phyloP scores from a whole-genome alignment of 2,797 vertebrate species.

The Sebastes steindachneri region DNA sequence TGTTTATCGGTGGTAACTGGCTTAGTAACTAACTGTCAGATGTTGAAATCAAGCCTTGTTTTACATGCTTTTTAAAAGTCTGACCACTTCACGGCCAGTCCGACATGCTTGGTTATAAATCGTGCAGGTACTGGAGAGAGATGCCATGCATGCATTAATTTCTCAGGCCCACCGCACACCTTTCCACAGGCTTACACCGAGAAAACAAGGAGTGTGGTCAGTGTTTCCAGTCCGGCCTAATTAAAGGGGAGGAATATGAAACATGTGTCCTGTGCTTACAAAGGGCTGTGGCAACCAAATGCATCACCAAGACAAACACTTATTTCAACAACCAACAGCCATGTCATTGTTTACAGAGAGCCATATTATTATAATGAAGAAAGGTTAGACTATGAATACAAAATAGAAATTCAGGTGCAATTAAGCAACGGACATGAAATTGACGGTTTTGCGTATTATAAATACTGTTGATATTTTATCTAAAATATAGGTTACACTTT shows the following conservation, averaged over 20 bases:
- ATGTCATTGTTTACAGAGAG: slow-evolving; percentile 55
- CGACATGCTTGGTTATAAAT: slow-evolving; percentile 74
- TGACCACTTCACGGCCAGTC: slow-evolving; percentile 63
- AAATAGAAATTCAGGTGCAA: neutral
- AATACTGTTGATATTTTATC: neutral
- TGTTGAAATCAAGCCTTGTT: slow-evolving; percentile 68
- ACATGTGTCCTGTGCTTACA: slow-evolving; percentile 72
- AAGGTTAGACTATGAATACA: neutral
- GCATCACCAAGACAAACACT: slow-evolving; percentile 70
- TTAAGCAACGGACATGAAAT: neutral
- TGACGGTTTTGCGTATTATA: neutral
- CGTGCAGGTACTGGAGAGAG: slow-evolving; percentile 67
- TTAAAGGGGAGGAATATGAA: slow-evolving; percentile 75
- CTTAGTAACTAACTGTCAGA: slow-evolving; percentile 69
- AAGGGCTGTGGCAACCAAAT: slow-evolving; percentile 62
- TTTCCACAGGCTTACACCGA: slow-evolving; percentile 63
- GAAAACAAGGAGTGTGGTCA: slow-evolving; percentile 71
- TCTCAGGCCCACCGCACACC: slow-evolving; percentile 71
- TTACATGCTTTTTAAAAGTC: slow-evolving; percentile 66
- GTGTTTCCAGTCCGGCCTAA: slow-evolving; percentile 80
- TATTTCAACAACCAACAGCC: slow-evolving; percentile 58
- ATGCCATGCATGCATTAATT: slow-evolving; percentile 75
- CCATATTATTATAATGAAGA: neutral
- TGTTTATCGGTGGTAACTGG: slow-evolving; percentile 74
- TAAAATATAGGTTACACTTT: neutral